Base-by-base conservation (phyloP, 2,888 invertebrate species). In the Lepidochitona cinerea region DNA sequence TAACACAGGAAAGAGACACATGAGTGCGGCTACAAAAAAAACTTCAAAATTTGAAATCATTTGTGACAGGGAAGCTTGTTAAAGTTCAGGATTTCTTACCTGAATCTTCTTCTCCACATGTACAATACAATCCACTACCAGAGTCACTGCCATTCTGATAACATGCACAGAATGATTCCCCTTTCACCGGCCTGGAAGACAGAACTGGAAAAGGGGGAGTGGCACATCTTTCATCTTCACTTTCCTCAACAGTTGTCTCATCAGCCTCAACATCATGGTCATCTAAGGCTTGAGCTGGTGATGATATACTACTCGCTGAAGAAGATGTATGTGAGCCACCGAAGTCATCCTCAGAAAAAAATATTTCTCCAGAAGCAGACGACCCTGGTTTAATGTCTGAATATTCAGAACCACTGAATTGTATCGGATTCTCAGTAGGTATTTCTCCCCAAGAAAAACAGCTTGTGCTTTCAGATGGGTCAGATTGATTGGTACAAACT, bases 91-190 rank as follows among this genome's bases (percentile, higher is more conserved):
- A n/a, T n/a, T n/a, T n/a, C 82, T 71, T 80, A 85, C 85, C 81
- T 41, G 78, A 77, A 76, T 86, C 84, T 71, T 86, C 86, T 75
- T 86, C 86, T 32, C 86, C 86, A 79, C 86, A 86, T 53, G 75
- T 71, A 68, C 86, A 86, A 6, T 82, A 59, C 29, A 59, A 32
- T n/a, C n/a, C n/a, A n/a, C n/a, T n/a, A 59, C 59, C 80, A 68
- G 81, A 81, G 54, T 84, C 86, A 75, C 72, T 79, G 14, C 82
- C 82, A 59, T 77, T 79, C 71, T 81, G 80, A 59, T 82, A 81
- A 75, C 86, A 86, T 54, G 84, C 84, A 79, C 86, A 86, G 72
- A 83, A 86, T 23, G 86, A 77, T 68, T 86, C 85, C 29, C 82
- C 82, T 70, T 81, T 82, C 7, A 80, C 77, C 1, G 84, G 82